Base-by-base conservation (phyloP, 2,797 vertebrate species). In the Crypturellus tataupa region DNA sequence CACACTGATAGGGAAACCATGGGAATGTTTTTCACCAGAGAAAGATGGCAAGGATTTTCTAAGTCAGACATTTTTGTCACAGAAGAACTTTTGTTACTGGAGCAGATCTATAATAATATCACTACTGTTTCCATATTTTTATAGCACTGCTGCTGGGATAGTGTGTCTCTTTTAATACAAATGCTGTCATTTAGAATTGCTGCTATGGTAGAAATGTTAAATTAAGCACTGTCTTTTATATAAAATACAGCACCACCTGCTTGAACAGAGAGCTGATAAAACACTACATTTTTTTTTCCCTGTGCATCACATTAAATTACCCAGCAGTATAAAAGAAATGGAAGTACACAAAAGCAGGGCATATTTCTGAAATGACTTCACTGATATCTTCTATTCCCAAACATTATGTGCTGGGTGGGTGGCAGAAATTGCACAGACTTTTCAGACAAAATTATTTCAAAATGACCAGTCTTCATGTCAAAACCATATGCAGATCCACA, bases 101-200 rank as follows among this genome's bases (percentile, higher is more conserved):
- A 90, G 67, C 85, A 91, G 92, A 83, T 83, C 92, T 95, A 90
- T 89, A 95, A 96, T 94, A 95, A 96, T 95, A 97, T 94, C 95
- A 96, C 93, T 80, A 94, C 89, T 97, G 94, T 97, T 97, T 96
- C 93, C 93, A 91, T 95, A 94, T 96, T 95, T 96, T 95, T 96
- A 37, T 95, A 95, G 89, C 81, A 80, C 73, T 80, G 64, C 92
- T 95, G 81, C 88, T 95, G 85, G 95, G 91, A 93, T 77, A 95
- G 89, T 94, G 87, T 78, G 85, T 93, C 76, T 89, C 94, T 94
- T 96, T 87, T 93, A 94, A 91, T 90, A 96, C 93, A 96, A 94
- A 85, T 63, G 86, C 93, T 96, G 95, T 95, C 95, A 96, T 93
- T 93, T 93, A 93, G 87, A 93, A 91, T 89, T 92, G 92, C 94